Base-by-base conservation (phyloP, 2,113 vertebrate species). In the Chloebia gouldiae region DNA sequence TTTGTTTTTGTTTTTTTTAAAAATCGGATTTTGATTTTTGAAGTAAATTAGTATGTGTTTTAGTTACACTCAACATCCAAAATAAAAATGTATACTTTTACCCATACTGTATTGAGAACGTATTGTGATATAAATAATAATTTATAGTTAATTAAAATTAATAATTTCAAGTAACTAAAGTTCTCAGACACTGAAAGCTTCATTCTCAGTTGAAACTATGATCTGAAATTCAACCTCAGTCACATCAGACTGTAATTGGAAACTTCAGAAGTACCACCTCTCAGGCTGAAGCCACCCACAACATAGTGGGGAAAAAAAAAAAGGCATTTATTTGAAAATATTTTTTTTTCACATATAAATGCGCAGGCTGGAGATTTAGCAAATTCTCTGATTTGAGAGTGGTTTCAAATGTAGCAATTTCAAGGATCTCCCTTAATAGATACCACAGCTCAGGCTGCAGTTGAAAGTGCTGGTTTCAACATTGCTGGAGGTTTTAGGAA, bases 331-430 rank as follows among this genome's bases (percentile, higher is more conserved):
- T 82, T 93, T 93, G 71, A 95, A 95, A 94, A 89, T 30, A 85
- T 88, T 77, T 31, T 33, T 33, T 87, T 84, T 95, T 69, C 47
- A 82, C n/a, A 81, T 64, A 56, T 35, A 13, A 42, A 91, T 37
- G 12, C 33, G 49, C 42, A 90, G 37, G 50, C 84, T 85, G 49
- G 50, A 88, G 68, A 84, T 92, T 90, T 94, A 86, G 22, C 27
- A 86, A 63, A 64, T 93, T 87, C 47, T 95, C 57, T 81, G 86
- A 93, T 76, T 87, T 91, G 49, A 86, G 60, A 72, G 65, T 60
- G 28, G 39, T 93, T 97, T 95, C 93, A 96, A 88, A 82, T 45
- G 39, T 6, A 66, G 37, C 39, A 19, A 31, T 91, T 86, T 95
- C 80, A 95, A 90, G 94, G 57, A 56, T 56, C 37, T 87, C 42